Evolutionary conservation across 1,140 invertebrate species (phyloP).

Genomic region (Potamilus streckersoni): DNA sequence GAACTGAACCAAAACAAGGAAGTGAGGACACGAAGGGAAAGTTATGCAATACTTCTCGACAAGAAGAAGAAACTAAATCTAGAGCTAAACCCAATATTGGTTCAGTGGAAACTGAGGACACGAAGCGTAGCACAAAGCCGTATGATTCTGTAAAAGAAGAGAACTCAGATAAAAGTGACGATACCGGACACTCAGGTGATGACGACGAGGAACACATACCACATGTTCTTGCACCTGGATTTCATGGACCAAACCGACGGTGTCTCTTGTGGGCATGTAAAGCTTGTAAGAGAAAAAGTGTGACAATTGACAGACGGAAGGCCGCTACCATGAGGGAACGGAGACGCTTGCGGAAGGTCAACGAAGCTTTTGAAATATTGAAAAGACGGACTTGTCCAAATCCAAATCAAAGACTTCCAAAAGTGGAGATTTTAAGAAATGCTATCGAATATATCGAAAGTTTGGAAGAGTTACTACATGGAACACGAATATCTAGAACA

Average conservation of each 20-base stretch:
- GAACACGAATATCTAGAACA: conserved; percentile 49
- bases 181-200: conserved; percentile 38
- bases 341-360: conserved; percentile 92
- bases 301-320: conserved; percentile 93
- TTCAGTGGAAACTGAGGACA: conserved; percentile 28
- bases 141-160: conserved; percentile 36
- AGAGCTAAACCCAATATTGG: conserved; percentile 11
- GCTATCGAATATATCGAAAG: conserved; percentile 99
- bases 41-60: background rate
- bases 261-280: conserved; percentile 97
- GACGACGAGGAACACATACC: conserved; percentile 61
- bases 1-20: conserved; percentile 12
- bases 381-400: conserved; percentile 93
- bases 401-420: conserved; percentile 94
- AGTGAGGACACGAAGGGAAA: conserved; percentile 5
- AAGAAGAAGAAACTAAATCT: conserved; percentile 10
- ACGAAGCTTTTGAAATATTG: conserved; percentile 96
- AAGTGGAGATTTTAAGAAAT: conserved; percentile 96
- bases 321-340: conserved; percentile 95
- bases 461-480: conserved; percentile 77
- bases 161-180: conserved; percentile 35
- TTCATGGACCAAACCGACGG: conserved; percentile 71
- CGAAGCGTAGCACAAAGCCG: conserved; percentile 24
- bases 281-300: conserved; percentile 94
- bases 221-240: conserved; percentile 68